Evolutionary conservation across 2,797 vertebrate genomes (phyloP), one percentile per base, ranked within the genome.

Genomic region (Sparus aurata): DNA sequence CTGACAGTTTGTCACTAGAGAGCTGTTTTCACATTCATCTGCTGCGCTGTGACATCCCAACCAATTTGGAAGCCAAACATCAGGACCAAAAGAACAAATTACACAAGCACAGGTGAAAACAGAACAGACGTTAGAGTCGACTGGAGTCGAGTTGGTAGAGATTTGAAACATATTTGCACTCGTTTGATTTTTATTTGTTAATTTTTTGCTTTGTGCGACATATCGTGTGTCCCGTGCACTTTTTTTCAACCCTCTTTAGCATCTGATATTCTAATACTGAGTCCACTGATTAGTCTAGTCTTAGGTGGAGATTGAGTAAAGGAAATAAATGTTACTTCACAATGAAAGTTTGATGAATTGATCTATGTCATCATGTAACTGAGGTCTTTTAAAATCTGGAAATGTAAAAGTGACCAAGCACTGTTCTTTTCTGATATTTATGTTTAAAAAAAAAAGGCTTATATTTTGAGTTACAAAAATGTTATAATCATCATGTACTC

Each of bases 21-120:
- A 82, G 46, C 77, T 62, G 74, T 80, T 69, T 75, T 72, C 71
- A 75, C 55, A 38, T 76, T 69, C 12, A 20, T 79, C 85, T 71
- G 71, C 55, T 82, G 25, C 9, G 13, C 63, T 85, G 71, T 69
- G 70, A 82, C 46, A 80, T 82, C 62, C 23, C 67, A 74, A 66
- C 38, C 13, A n/a, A 38, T 52, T 41, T 79, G 58, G 69, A 83
- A 65, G 27, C 68, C 59, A 63, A 41, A 50, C 4, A 67, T 71
- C 65, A 27, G 27, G 10, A 46, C 66, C 43, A 17, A 34, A 54
- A 66, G 63, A 27, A 22, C 22, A 10, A 30, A 66, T 54, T 1
- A 23, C 6, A 76, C 71, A 63, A 50, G 9, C 9, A 62, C 2
- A 15, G 34, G 1, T 45, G 38, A 47, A 43, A 62, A 16, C 38